Percentiles rank a stretch among this genome's conserved stretches.
Conservation (phyloP, 2,888 invertebrate species). For the Agelastica alni region DNA sequence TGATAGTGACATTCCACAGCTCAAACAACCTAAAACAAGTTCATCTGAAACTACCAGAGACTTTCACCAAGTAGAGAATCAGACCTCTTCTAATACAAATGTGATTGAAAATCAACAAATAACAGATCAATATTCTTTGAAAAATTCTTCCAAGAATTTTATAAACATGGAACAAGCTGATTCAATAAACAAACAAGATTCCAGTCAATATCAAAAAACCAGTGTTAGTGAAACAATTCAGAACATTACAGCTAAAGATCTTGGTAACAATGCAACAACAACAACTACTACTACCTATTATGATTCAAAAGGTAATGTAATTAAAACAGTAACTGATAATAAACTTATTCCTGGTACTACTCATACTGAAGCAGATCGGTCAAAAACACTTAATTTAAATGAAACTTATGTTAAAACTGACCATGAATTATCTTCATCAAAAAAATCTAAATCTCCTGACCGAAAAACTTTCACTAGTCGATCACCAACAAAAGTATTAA, state of each 20-base stretch:
- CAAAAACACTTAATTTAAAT: conserved; percentile 2
- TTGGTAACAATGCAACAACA: conserved; percentile 33
- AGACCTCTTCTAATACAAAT: conserved; percentile 43
- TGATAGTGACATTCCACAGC: conserved; percentile 62
- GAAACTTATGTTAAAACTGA: conserved; percentile 9
- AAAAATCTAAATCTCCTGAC: conserved; percentile 6
- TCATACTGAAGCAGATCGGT: conserved; percentile 2
- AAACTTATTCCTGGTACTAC: conserved; percentile 32
- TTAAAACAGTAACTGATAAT: conserved; percentile 49
- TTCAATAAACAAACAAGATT: conserved; percentile 25
- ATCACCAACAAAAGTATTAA: conserved; percentile 5
- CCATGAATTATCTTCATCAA: conserved; percentile 10
- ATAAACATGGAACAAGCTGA: conserved; percentile 35
- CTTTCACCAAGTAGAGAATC: conserved; percentile 53
- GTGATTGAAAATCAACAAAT: conserved; percentile 34
- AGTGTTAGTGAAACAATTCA: conserved; percentile 17
- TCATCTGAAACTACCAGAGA: conserved; percentile 57
- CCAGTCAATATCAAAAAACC: conserved; percentile 19
- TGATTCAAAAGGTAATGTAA: conserved; percentile 52
- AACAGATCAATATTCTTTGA: conserved; percentile 24
- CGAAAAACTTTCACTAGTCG: conserved; percentile 14
- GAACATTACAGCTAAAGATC: conserved; percentile 31
- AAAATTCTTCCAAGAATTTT: conserved; percentile 33
- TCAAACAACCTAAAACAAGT: conserved; percentile 53
- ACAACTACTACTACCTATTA: conserved; percentile 54